Percentiles rank a stretch among this genome's conserved stretches.
Evolutionary conservation across 2,113 vertebrate species (phyloP).

Genomic region (Bambusicola thoracicus): DNA sequence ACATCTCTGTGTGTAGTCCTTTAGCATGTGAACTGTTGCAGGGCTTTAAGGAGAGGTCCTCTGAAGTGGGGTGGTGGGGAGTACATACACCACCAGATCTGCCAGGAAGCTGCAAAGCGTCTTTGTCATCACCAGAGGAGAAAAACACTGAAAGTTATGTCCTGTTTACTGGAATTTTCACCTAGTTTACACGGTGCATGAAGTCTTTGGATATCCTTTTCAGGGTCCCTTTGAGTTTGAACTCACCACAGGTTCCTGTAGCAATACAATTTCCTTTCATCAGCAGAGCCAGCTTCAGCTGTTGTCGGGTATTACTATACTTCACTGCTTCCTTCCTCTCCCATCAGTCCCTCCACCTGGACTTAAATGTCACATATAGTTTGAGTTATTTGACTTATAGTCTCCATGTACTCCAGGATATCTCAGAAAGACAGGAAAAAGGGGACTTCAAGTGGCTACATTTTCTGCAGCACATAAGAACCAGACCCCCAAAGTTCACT

Average conservation of each 20-base stretch:
- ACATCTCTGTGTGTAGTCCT: neutral
- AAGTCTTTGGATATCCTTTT: neutral
- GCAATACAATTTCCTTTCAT: conserved; percentile 6
- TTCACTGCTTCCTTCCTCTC: conserved; percentile 39
- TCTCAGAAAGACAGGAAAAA: neutral
- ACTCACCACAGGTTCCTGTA: neutral
- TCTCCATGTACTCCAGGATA: neutral
- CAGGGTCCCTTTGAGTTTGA: neutral
- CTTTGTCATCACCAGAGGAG: neutral
- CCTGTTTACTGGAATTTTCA: neutral
- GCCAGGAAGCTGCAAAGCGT: neutral
- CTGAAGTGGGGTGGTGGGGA: neutral
- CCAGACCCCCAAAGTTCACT: fast-evolving
- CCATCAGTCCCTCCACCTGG: neutral
- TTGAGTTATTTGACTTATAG: neutral
- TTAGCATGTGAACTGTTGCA: neutral
- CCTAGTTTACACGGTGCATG: neutral
- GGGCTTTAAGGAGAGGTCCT: neutral
- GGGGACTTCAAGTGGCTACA: neutral
- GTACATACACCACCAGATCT: neutral
- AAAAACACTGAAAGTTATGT: neutral
- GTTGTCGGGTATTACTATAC: conserved; percentile 43
- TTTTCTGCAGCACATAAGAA: neutral
- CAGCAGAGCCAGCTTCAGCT: conserved; percentile 36
- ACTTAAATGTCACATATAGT: conserved; percentile 10